Base-by-base conservation (phyloP, 1,140 invertebrate genomes). In the Lineus longissimus region DNA sequence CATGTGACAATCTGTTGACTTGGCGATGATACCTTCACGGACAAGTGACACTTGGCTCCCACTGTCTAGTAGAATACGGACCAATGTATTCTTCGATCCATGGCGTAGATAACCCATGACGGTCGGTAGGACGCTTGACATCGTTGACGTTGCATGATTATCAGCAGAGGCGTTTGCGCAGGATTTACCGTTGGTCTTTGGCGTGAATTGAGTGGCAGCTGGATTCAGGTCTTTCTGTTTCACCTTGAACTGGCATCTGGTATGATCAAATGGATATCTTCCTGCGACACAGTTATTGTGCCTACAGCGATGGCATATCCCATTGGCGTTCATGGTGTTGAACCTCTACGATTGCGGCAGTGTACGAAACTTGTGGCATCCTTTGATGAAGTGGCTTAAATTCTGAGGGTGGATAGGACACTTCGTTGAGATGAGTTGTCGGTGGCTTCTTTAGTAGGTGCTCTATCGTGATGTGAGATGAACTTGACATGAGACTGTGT, bases 321-420 rank as follows among this genome's bases (percentile, higher is more conserved):
- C 25, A n/a, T 51, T 51, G 4, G 6, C n/a, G 19, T 51, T 51
- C 47, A 51, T 23, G n/a, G n/a, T n/a, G 47, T 51, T n/a, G n/a
- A 51, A 27, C n/a, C n/a, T 51, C 6, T 51, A 6, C 6, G 4
- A 6, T n/a, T 51, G 47, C 6, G 47, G 9, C 6, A 51, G 47
- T 27, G 47, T 9, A 7, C 47, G 6, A 51, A 51, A 51, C 47
- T 51, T 51, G n/a, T 51, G 6, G 25, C 47, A 51, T 6, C 47
- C 47, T n/a, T 51, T 51, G 25, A 51, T 51, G 47, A 51, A 51
- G n/a, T 51, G 47, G n/a, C n/a, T 51, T 6, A n/a, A 51, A 51
- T n/a, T 51, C n/a, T 27, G 47, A 19, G 47, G 47, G 47, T 51
- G 47, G 4, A 51, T 7, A 6, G 47, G 47, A n/a, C 47, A 51